Conservation (phyloP, 2,113 vertebrate species). For the Ceyx melanurus region DNA sequence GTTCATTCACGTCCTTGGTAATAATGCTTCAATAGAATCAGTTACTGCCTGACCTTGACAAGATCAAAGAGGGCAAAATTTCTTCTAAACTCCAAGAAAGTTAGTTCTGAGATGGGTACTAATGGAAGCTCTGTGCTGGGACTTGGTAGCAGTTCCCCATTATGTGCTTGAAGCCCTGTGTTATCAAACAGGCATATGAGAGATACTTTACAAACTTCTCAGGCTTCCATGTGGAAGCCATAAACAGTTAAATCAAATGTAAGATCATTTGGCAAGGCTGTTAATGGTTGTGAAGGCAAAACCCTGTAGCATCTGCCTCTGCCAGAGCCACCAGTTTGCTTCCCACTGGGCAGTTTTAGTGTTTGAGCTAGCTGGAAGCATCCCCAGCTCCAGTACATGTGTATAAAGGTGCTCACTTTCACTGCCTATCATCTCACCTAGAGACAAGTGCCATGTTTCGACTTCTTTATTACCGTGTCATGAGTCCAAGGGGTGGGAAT, state of each 20-base stretch:
- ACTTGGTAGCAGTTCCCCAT: neutral
- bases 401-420: neutral
- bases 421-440: neutral
- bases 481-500: neutral
- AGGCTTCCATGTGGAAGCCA: neutral
- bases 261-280: neutral
- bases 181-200: neutral
- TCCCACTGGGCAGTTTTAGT: neutral
- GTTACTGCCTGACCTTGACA: neutral
- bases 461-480: neutral
- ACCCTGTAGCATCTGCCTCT: neutral
- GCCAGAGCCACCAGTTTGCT: neutral
- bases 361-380: neutral
- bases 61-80: neutral
- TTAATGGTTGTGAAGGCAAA: neutral
- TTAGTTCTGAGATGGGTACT: neutral
- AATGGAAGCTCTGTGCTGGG: neutral
- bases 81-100: neutral
- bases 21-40: neutral
- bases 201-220: neutral
- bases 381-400: neutral
- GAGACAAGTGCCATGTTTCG: neutral
- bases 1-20: neutral
- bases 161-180: neutral
- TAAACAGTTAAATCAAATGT: neutral